These are phyloP conservation scores for Choloepus didactylus DNA, from an alignment of 2,797 vertebrate genomes.

Conservation along the genomic window DNA sequence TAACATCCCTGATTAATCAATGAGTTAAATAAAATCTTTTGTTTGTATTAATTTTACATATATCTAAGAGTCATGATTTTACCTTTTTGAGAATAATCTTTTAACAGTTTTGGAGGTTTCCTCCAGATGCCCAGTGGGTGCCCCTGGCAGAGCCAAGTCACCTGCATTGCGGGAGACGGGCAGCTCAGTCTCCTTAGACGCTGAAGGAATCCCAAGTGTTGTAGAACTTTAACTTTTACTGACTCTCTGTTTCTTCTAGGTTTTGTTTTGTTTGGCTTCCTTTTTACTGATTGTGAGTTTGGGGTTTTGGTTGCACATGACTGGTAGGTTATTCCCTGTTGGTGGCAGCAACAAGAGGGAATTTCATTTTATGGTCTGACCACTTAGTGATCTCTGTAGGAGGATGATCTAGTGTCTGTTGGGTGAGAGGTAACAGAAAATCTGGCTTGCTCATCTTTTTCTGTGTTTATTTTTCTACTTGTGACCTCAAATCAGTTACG, in stretches of 20 bases:
- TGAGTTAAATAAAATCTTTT: neutral
- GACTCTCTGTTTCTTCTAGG: neutral
- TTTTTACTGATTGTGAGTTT: neutral
- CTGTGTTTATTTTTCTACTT: neutral
- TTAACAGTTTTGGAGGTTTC: neutral
- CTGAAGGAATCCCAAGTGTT: neutral
- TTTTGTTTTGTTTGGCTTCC: neutral
- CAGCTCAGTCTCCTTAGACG: neutral
- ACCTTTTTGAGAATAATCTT: neutral
- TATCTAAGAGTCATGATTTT: neutral
- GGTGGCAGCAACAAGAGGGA: neutral
- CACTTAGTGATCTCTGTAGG: neutral
- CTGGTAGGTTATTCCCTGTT: neutral
- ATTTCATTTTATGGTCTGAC: neutral
- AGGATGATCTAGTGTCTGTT: neutral
- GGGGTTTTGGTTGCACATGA: neutral
- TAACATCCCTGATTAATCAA: neutral
- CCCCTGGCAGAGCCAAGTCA: neutral
- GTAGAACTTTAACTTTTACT: neutral
- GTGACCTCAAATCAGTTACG: neutral
- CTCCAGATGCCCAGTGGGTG: rapidly evolving
- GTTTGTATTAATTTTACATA: neutral
- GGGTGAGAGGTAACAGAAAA: neutral
- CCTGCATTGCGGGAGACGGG: rapidly evolving
- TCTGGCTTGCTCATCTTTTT: neutral